These are phyloP conservation scores for Phragmatobia fuliginosa DNA, from an alignment of 2,888 invertebrate genomes.

Conservation along the genomic window DNA sequence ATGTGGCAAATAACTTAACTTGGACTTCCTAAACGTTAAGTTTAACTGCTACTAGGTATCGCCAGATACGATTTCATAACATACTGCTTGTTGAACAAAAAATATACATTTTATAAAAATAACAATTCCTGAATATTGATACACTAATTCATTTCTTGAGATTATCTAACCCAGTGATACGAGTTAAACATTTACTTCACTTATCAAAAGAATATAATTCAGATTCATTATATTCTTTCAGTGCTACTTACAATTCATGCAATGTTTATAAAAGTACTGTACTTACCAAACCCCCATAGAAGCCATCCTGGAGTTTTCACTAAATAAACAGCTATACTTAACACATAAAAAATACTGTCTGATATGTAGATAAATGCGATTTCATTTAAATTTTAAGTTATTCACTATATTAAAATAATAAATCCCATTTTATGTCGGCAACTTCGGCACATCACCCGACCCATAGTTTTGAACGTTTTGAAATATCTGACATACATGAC, in stretches of 20 bases:
- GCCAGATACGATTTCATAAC: background rate
- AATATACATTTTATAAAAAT: background rate
- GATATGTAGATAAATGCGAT: constrained; percentile 33
- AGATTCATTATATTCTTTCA: background rate
- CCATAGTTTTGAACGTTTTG: constrained; percentile 21
- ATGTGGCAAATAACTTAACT: background rate
- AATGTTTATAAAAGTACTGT: constrained; percentile 19
- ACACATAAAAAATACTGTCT: constrained; percentile 28
- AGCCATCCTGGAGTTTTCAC: constrained; percentile 30
- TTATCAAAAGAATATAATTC: background rate
- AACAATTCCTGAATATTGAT: background rate
- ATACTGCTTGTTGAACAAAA: background rate
- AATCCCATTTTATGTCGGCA: constrained; percentile 17
- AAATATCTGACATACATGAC: constrained; percentile 31
- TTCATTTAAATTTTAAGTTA: constrained; percentile 9
- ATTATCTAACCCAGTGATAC: background rate
- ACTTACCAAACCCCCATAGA: constrained; percentile 45
- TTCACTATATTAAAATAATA: constrained; percentile 21
- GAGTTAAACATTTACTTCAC: background rate
- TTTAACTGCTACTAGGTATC: background rate
- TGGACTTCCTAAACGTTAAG: background rate
- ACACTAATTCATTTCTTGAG: background rate
- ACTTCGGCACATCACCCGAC: constrained; percentile 19
- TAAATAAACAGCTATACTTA: constrained; percentile 15
- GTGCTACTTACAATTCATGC: constrained; percentile 1